phyloP scores from a whole-genome alignment of 2,113 vertebrate species.

The Arizona elegans region DNA sequence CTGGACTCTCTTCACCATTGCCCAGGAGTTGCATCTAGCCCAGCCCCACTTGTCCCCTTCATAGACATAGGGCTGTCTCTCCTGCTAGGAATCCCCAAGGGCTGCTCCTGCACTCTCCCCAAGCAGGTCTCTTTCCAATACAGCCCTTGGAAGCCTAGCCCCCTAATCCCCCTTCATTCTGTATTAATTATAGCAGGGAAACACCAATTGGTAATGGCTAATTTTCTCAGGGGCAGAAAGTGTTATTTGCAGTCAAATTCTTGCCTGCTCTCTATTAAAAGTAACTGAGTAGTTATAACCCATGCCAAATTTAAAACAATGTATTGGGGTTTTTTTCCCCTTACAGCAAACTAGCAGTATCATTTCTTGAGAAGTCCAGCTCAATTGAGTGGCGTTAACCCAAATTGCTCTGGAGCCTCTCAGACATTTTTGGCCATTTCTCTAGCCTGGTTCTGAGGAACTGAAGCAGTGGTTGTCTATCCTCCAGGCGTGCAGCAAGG shows the following conservation, averaged over 20 bases:
- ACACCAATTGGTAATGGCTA: not conserved
- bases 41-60: not conserved
- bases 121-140: not conserved
- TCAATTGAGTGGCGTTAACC: not conserved
- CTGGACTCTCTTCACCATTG: not conserved
- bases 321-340: not conserved
- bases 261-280: not conserved
- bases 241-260: not conserved
- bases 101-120: not conserved
- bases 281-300: not conserved
- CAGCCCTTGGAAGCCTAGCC: not conserved
- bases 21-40: not conserved
- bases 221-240: not conserved
- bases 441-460: not conserved
- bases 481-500: not conserved
- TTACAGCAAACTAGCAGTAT: not conserved
- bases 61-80: not conserved
- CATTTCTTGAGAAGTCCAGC: not conserved
- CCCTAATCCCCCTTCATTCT: not conserved
- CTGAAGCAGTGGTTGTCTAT: not conserved
- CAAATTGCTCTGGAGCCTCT: not conserved
- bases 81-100: not conserved
- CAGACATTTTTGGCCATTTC: not conserved
- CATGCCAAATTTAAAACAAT: not conserved
- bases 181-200: not conserved